A percentile compares a stretch with the other conserved stretches of the same genome.
Evolutionary conservation across 2,888 invertebrate genomes (phyloP).

Genomic region (Microctonus brassicae): DNA sequence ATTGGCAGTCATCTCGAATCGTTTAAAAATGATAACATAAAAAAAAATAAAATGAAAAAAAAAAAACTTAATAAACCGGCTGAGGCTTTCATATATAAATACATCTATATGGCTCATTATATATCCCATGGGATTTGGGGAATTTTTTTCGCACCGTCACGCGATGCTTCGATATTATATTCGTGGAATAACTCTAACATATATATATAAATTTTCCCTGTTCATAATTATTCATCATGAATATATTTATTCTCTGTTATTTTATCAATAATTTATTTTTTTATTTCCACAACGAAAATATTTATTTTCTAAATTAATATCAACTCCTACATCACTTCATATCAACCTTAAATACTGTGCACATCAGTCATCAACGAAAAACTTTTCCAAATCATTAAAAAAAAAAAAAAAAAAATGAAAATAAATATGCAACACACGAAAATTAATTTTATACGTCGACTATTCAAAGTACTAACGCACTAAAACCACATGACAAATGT

Average conservation of each 20-base stretch:
- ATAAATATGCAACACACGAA: too few species aligned
- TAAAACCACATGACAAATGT: too few species aligned
- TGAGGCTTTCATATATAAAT: conserved; percentile 37
- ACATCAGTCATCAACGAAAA: too few species aligned
- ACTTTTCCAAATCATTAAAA: too few species aligned
- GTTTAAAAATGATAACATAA: conserved; percentile 41
- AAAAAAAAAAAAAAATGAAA: too few species aligned
- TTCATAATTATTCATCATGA: not conserved
- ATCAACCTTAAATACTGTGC: not conserved
- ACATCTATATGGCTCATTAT: conserved; percentile 50
- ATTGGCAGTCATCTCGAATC: not conserved
- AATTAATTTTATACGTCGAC: too few species aligned
- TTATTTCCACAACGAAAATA: not conserved
- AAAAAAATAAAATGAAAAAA: conserved; percentile 42
- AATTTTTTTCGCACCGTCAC: conserved; percentile 59
- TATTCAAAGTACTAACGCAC: too few species aligned
- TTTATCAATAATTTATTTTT: not conserved
- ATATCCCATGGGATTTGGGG: conserved; percentile 56
- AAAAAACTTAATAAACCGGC: conserved; percentile 36
- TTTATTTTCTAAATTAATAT: not conserved
- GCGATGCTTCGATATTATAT: conserved; percentile 62
- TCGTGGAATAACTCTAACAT: conserved; percentile 60
- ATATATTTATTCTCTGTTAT: not conserved
- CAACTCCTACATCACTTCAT: too few species aligned
- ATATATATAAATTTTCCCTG: conserved; percentile 11